phyloP scores from a whole-genome alignment of 2,888 invertebrate species.

The Phania funesta region DNA sequence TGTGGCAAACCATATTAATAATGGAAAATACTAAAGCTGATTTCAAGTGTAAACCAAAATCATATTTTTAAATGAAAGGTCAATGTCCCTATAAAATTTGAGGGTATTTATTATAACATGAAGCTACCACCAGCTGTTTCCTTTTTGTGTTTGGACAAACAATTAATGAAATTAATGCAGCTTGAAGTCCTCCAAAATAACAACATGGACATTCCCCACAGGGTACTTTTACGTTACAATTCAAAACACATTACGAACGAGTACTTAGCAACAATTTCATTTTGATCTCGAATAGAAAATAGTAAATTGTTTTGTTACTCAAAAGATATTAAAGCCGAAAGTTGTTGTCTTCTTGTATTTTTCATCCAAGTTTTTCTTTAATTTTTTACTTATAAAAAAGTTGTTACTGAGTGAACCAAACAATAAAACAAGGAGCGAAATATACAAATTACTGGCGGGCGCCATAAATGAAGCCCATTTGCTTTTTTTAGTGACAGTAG shows the following conservation, averaged over 20 bases:
- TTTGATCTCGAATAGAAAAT: not conserved
- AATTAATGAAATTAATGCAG: not conserved
- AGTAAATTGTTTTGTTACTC: not conserved
- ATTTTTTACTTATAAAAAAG: not conserved
- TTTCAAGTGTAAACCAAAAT: no score
- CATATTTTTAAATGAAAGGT: not conserved
- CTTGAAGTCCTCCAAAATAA: not conserved
- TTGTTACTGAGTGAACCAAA: not conserved
- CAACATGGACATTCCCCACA: not conserved
- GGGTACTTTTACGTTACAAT: not conserved
- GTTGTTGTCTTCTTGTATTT: not conserved
- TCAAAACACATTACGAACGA: not conserved
- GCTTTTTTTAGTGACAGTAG: not conserved
- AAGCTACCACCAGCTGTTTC: no score
- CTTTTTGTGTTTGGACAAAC: no score
- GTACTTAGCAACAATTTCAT: not conserved
- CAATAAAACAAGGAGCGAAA: not conserved
- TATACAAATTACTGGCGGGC: slow-evolving; percentile 46
- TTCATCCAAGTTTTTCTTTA: not conserved
- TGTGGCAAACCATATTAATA: no score
- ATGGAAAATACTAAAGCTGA: no score
- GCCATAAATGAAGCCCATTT: slow-evolving; percentile 51
- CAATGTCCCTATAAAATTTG: no score
- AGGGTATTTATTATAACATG: no score
- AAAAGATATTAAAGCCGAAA: not conserved